phyloP scores from a whole-genome alignment of 37 sponge, comb jelly and placozoan species.

The Diacarnus erythraeanus region DNA sequence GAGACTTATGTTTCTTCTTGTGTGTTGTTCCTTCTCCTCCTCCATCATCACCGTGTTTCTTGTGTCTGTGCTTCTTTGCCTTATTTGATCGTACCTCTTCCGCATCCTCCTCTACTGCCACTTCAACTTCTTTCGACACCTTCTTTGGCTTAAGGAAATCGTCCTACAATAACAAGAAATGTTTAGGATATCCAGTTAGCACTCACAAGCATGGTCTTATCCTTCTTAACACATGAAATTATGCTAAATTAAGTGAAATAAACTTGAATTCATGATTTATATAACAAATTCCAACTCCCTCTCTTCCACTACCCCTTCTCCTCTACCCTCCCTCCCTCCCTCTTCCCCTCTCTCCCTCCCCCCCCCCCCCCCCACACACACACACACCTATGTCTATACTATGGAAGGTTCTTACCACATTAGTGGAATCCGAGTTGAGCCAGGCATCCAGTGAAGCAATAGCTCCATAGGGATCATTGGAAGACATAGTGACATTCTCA shows the following conservation, averaged over 20 bases:
- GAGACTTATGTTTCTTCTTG: slow-evolving; percentile 17
- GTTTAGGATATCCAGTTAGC: not conserved
- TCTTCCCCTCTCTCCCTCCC: too few relatives aligned
- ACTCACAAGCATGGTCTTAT: not conserved
- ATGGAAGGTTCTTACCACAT: not conserved
- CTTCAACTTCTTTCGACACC: not conserved
- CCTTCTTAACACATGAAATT: too few relatives aligned
- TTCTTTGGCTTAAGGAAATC: not conserved
- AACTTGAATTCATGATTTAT: too few relatives aligned
- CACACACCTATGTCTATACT: too few relatives aligned
- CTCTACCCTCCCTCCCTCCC: too few relatives aligned
- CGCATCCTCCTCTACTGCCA: slow-evolving; percentile 10
- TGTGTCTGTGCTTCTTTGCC: slow-evolving; percentile 30
- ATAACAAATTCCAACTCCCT: too few relatives aligned
- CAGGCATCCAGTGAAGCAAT: slow-evolving; percentile 54
- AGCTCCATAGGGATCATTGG: slow-evolving; percentile 38
- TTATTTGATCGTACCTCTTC: not conserved
- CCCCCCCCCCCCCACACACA: too few relatives aligned
- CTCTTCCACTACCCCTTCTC: too few relatives aligned
- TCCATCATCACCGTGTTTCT: slow-evolving; percentile 8
- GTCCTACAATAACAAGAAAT: slow-evolving; percentile 1
- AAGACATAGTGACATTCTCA: not conserved
- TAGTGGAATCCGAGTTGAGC: slow-evolving; percentile 38
- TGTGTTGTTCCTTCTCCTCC: not conserved
- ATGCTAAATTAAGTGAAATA: too few relatives aligned